Evolutionary conservation across 2,113 vertebrate genomes (phyloP), one percentile per base, ranked within the genome.

Genomic region (Zapornia atra): DNA sequence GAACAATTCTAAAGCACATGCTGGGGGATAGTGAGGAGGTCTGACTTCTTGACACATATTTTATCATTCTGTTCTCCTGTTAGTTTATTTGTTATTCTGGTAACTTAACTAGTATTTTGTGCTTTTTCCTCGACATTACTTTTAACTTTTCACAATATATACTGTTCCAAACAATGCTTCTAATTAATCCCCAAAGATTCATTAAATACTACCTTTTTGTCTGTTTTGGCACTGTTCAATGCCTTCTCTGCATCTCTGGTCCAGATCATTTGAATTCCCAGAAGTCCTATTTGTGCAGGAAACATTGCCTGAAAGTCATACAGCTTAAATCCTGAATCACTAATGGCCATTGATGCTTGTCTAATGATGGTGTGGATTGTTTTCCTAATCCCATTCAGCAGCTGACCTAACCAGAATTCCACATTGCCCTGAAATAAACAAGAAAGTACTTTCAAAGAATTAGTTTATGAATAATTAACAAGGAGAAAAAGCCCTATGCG

Each of bases 301-400:
- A 98, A 99, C 72, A 94, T 96, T 22, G 97, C 81, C 97, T 98
- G 98, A 92, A 99, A 98, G 57, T 98, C 98, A 96, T 98, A 93
- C 4, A 99, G 96, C 76, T 98, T 96, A 83, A 98, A 96, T 70
- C 88, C 88, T 2, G 98, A 94, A 78, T 99, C 98, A 6, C 91
- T 95, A 89, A 98, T 96, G 85, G 97, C 86, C 86, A 97, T 31
- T 95, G 98, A 90, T 78, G 98, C 98, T 92, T 98, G 97, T 63
- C 98, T 97, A 90, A 99, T 98, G 95, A 98, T 98, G 48, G 81
- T 61, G 72, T 99, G 98, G 68, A 99, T 92, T 82, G 98, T 98
- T 94, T 96, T 98, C 94, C 95, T 98, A 88, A 98, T 97, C 12
- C 98, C 98, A 25, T 97, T 95, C 53, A 99, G 96, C 78, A 99